Percentiles rank a stretch among this genome's conserved stretches.
phyloP scores from a whole-genome alignment of 1,140 invertebrate species.

The Platyura marginata region DNA sequence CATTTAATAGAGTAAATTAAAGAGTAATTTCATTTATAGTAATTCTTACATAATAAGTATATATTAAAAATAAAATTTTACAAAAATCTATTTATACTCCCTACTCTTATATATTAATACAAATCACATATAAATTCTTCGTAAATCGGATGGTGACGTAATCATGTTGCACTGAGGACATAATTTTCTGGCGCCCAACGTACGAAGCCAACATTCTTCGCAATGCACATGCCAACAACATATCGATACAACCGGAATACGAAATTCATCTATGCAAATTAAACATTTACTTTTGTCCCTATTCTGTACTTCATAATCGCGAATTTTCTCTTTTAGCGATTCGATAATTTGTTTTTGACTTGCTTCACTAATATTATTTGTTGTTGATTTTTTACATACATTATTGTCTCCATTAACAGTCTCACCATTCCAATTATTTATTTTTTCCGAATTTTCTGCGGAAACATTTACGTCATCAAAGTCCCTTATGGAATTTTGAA shows the following conservation, averaged over 20 bases:
- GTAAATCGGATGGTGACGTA: conserved; percentile 68
- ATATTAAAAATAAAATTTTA: too few species aligned
- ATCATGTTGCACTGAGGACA: conserved; percentile 93
- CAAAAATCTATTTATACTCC: too few species aligned
- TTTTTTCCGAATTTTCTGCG: not conserved
- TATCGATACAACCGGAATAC: conserved; percentile 81
- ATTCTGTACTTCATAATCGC: conserved; percentile 39
- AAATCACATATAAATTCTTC: conserved; percentile 78
- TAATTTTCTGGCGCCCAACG: conserved; percentile 75
- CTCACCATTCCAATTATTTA: not conserved
- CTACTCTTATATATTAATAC: too few species aligned
- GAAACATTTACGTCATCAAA: not conserved
- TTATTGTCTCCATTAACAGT: conserved; percentile 1
- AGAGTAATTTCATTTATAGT: too few species aligned
- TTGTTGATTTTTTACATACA: not conserved
- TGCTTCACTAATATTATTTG: not conserved
- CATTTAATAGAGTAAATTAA: too few species aligned
- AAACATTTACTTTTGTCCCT: conserved; percentile 47
- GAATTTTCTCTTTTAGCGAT: conserved; percentile 46
- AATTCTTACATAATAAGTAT: too few species aligned
- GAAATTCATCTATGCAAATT: conserved; percentile 73
- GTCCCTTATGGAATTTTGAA: conserved; percentile 1
- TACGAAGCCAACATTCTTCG: conserved; percentile 83
- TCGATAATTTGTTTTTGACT: conserved; percentile 45
- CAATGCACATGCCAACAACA: conserved; percentile 95